A percentile compares a stretch with the other conserved stretches of the same genome.
Conservation (phyloP, 2,888 invertebrate genomes). For the Xestia sexstrigata region DNA sequence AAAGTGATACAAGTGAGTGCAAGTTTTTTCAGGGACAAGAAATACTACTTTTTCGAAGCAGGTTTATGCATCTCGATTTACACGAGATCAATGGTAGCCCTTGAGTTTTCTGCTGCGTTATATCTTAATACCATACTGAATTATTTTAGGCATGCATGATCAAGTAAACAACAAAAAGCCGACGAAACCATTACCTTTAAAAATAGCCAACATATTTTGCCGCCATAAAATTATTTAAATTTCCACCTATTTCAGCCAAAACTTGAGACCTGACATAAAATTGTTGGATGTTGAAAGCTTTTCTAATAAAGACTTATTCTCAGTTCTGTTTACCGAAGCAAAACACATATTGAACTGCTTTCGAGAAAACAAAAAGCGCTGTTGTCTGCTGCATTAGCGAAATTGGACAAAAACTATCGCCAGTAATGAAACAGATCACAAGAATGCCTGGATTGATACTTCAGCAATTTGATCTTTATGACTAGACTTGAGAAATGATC, state of each 20-base stretch:
- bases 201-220: not conserved
- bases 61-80: not conserved
- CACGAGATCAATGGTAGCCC: not conserved
- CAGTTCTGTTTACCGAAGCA: conserved; percentile 9
- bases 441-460: not conserved
- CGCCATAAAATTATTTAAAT: conserved; percentile 5
- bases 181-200: not conserved
- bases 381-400: conserved; percentile 42
- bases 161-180: not conserved
- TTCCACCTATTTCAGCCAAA: not conserved
- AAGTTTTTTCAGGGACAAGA: not conserved
- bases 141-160: not conserved
- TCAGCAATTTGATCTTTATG: conserved; percentile 5
- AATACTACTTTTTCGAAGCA: not conserved
- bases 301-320: conserved; percentile 4
- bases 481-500: not conserved
- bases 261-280: not conserved
- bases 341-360: conserved; percentile 32
- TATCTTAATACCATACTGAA: not conserved
- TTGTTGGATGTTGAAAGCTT: not conserved
- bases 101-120: not conserved
- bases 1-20: conserved; percentile 51
- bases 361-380: conserved; percentile 36
- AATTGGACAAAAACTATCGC: conserved; percentile 41
- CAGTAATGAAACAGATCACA: conserved; percentile 15